Conservation (phyloP, 2,888 invertebrate genomes). For the Pycnomerus fuliginosus region DNA sequence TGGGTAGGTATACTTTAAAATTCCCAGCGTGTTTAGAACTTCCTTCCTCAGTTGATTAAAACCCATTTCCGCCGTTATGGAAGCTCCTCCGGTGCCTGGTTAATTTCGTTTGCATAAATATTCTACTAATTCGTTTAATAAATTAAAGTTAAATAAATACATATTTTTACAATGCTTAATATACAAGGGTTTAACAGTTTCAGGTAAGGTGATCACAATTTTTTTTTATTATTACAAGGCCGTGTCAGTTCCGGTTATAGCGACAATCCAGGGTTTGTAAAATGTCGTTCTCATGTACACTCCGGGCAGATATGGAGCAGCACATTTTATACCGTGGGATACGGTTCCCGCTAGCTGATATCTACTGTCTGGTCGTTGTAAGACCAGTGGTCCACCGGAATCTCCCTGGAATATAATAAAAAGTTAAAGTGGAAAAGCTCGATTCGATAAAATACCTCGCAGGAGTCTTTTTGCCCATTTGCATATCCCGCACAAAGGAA, state of each 20-base stretch:
- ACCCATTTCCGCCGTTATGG: too few species aligned
- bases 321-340: constrained; percentile 93
- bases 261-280: constrained; percentile 89
- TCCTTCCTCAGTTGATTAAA: too few species aligned
- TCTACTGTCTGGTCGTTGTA: constrained; percentile 78
- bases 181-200: too few species aligned
- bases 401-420: constrained; percentile 68
- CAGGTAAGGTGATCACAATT: too few species aligned
- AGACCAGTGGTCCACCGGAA: constrained; percentile 86
- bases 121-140: too few species aligned
- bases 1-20: too few species aligned
- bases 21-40: too few species aligned
- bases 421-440: background rate
- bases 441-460: constrained; percentile 64
- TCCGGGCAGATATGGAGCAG: constrained; percentile 87
- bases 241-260: constrained; percentile 75
- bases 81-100: too few species aligned
- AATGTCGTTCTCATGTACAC: constrained; percentile 92
- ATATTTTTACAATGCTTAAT: constrained; percentile 34
- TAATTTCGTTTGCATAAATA: too few species aligned
- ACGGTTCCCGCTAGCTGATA: constrained; percentile 91
- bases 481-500: constrained; percentile 93
- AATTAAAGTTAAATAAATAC: constrained; percentile 36
- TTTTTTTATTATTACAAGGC: too few species aligned
- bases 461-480: constrained; percentile 88